These are phyloP conservation scores for Alosa alosa DNA, from an alignment of 2,113 vertebrate genomes.

Conservation along the genomic window DNA sequence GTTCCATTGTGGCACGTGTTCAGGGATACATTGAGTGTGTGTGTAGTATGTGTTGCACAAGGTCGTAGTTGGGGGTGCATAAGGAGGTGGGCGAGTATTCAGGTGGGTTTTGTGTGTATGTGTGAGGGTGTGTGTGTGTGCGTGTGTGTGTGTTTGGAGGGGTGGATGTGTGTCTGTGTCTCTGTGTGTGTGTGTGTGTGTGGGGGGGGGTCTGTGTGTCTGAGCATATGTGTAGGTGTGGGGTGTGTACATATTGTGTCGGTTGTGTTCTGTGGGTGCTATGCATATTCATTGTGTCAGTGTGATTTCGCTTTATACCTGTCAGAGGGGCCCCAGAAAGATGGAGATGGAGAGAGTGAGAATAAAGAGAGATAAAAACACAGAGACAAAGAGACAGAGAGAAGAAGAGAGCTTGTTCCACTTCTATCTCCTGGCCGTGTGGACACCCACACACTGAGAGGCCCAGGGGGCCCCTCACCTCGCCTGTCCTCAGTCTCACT, in stretches of 20 bases:
- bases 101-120: neutral
- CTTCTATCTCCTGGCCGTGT: neutral
- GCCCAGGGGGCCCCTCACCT: neutral
- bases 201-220: neutral
- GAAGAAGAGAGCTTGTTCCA: neutral
- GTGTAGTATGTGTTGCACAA: neutral
- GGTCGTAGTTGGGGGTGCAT: neutral
- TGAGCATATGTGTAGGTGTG: neutral
- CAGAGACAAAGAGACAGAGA: neutral
- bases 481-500: neutral
- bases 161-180: no score
- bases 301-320: slow-evolving; percentile 18
- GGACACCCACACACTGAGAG: neutral
- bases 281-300: neutral
- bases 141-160: no score
- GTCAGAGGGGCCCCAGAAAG: neutral
- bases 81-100: neutral
- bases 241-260: neutral
- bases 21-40: neutral
- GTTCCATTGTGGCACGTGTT: neutral
- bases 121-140: neutral
- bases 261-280: neutral
- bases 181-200: neutral
- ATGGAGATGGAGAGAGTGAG: neutral
- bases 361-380: neutral